These are phyloP conservation scores for Drosophila demipolita DNA, from an alignment of 2,888 invertebrate genomes.

Conservation along the genomic window DNA sequence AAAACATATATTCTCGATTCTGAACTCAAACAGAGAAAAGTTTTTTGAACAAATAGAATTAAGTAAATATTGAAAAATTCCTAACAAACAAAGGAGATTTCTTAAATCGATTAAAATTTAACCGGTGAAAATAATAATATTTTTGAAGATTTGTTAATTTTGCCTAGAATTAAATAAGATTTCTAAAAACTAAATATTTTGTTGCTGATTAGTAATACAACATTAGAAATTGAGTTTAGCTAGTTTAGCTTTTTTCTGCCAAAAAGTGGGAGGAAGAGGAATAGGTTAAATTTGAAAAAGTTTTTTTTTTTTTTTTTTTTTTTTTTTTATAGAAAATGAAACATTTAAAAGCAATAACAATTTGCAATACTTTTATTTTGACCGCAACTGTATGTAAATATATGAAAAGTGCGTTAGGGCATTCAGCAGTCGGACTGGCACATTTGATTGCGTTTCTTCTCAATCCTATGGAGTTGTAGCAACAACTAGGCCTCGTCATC, in stretches of 20 bases:
- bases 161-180: too few species aligned
- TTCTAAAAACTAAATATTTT: too few species aligned
- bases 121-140: background rate
- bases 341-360: slow-evolving; percentile 15
- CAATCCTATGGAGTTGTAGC: background rate
- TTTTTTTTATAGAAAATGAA: background rate
- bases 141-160: background rate
- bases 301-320: background rate
- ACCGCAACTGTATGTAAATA: background rate
- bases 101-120: background rate
- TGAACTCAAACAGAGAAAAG: background rate
- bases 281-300: too few species aligned
- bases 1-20: background rate
- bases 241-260: too few species aligned
- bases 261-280: too few species aligned
- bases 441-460: background rate
- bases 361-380: background rate
- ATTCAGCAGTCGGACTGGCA: background rate
- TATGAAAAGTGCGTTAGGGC: background rate
- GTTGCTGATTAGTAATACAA: too few species aligned
- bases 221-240: too few species aligned
- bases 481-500: background rate
- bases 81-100: too few species aligned
- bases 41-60: too few species aligned
- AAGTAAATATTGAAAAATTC: background rate